Conservation (phyloP, 2,797 vertebrate genomes). For the Hyperoplus immaculatus region DNA sequence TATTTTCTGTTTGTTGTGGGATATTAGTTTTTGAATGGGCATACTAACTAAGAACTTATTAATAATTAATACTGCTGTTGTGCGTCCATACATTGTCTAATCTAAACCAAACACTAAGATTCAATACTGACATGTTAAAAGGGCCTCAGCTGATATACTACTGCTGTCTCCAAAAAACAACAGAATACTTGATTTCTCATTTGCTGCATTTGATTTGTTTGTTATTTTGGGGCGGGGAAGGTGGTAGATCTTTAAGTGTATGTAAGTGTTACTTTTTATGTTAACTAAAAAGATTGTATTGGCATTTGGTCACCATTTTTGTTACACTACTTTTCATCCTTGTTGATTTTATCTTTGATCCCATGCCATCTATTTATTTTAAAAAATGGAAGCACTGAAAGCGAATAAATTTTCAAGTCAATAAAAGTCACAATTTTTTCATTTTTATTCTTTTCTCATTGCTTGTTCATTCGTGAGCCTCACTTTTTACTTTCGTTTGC, state of each 20-base stretch:
- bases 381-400: conserved; percentile 89
- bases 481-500: conserved; percentile 33
- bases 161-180: conserved; percentile 81
- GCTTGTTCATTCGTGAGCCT: conserved; percentile 59
- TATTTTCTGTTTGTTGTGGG: conserved; percentile 73
- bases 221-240: conserved; percentile 44
- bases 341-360: conserved; percentile 88
- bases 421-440: conserved; percentile 86
- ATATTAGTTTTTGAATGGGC: conserved; percentile 42
- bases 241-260: conserved; percentile 85
- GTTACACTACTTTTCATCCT: conserved; percentile 87
- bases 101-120: conserved; percentile 70
- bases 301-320: conserved; percentile 85
- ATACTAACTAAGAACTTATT: conserved; percentile 46
- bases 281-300: conserved; percentile 89
- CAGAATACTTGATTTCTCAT: conserved; percentile 79
- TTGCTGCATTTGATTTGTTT: conserved; percentile 83
- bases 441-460: conserved; percentile 76
- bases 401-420: conserved; percentile 90
- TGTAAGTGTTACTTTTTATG: conserved; percentile 84
- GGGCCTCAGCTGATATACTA: conserved; percentile 76
- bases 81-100: conserved; percentile 38
- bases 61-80: conserved; percentile 61
- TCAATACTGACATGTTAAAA: conserved; percentile 56
- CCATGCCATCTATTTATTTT: conserved; percentile 95